Evolutionary conservation across 2,797 vertebrate genomes (phyloP).

Genomic region (Furcifer pardalis): DNA sequence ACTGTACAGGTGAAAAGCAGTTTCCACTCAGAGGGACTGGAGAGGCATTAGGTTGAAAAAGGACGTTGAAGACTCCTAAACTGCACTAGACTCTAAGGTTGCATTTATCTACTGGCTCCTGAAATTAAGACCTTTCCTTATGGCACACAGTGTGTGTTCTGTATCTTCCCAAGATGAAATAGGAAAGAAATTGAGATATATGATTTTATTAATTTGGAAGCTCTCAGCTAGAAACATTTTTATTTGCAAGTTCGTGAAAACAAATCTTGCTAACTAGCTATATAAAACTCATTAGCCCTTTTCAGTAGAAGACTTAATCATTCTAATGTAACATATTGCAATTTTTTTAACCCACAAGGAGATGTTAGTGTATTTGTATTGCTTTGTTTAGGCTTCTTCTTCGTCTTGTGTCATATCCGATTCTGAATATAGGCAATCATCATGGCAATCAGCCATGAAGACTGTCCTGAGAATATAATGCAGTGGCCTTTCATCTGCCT

Average conservation of each 20-base stretch:
- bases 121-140: not conserved
- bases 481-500: too few relatives aligned
- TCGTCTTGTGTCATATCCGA: too few relatives aligned
- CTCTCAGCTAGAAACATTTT: not conserved
- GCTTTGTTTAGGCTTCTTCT: too few relatives aligned
- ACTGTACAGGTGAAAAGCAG: not conserved
- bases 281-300: not conserved
- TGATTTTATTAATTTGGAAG: not conserved
- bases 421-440: too few relatives aligned
- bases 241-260: too few relatives aligned
- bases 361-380: too few relatives aligned
- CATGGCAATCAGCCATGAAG: too few relatives aligned
- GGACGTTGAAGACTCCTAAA: not conserved
- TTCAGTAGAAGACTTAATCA: not conserved
- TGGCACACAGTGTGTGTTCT: not conserved
- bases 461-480: too few relatives aligned
- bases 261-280: not conserved
- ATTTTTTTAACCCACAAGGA: too few relatives aligned
- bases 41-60: not conserved
- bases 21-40: not conserved
- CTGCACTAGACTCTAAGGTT: not conserved
- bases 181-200: not conserved
- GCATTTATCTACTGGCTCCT: not conserved
- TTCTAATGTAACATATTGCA: too few relatives aligned
- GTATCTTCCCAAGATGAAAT: not conserved